These are phyloP conservation scores for Microplitis deprimator DNA, from an alignment of 2,888 invertebrate species.

Conservation along the genomic window DNA sequence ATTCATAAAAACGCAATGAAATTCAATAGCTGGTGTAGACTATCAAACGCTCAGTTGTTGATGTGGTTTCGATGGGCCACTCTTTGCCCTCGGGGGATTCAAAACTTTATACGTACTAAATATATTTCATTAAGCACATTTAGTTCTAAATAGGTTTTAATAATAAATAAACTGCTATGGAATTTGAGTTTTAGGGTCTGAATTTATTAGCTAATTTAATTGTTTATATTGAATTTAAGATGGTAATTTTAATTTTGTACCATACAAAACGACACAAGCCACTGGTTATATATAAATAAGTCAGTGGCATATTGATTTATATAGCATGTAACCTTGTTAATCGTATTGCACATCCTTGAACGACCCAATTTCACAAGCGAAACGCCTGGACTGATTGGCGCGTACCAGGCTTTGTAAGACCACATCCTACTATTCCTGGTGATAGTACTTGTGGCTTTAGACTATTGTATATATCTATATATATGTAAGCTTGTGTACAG, in stretches of 20 bases:
- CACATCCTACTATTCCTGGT: slow-evolving; percentile 23
- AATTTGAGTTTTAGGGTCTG: no score
- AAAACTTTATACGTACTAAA: background rate
- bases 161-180: background rate
- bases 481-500: background rate
- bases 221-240: no score
- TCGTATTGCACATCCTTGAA: slow-evolving; percentile 18
- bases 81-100: background rate
- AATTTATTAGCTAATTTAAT: no score
- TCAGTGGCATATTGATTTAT: slow-evolving; percentile 39
- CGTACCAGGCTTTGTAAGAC: slow-evolving; percentile 21
- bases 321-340: slow-evolving; percentile 4
- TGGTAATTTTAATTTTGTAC: background rate
- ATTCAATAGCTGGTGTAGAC: background rate
- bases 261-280: background rate
- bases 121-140: background rate
- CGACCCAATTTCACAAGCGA: slow-evolving; percentile 25
- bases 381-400: slow-evolving; percentile 25
- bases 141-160: background rate
- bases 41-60: background rate
- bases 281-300: slow-evolving; percentile 17
- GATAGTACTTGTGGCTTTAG: background rate
- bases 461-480: background rate
- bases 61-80: background rate
- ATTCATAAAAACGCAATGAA: background rate